Conservation (phyloP, 53 echinoderm and acorn worm species). For the Arbacia lixula region DNA sequence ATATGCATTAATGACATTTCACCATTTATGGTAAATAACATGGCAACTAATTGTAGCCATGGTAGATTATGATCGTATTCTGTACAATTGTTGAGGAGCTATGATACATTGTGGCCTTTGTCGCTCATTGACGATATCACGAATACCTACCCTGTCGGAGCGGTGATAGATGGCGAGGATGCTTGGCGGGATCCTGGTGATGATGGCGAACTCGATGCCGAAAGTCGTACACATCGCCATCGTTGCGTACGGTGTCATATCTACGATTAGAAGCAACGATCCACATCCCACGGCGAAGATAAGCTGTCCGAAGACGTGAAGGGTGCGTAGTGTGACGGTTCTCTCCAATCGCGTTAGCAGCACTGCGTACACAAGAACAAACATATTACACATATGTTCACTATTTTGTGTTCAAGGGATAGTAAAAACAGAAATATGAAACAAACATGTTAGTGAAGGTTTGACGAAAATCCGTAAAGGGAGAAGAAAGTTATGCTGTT, state of each 20-base stretch:
- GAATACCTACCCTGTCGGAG: conserved; percentile 48
- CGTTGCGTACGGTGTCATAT: conserved; percentile 51
- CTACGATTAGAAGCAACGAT: conserved; percentile 58
- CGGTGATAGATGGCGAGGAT: conserved; percentile 70
- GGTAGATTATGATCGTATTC: no score
- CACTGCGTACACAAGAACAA: conserved; percentile 44
- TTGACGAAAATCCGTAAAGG: no score
- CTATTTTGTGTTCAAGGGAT: no score
- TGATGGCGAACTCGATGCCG: conserved; percentile 64
- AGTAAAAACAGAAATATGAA: no score
- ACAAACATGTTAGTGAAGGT: no score
- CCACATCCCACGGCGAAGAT: conserved; percentile 71
- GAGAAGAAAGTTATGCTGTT: no score
- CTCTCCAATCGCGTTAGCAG: conserved; percentile 33
- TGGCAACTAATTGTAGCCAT: no score
- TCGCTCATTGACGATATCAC: background rate
- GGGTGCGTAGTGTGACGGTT: conserved; percentile 48
- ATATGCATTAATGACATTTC: no score
- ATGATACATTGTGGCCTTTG: no score
- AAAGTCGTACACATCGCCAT: conserved; percentile 57
- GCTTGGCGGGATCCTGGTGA: conserved; percentile 59
- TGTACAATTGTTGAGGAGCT: no score
- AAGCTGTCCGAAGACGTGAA: conserved; percentile 70
- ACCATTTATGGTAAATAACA: no score
- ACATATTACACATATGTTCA: no score